Evolutionary conservation across 1,140 invertebrate genomes (phyloP), one percentile per base, ranked within the genome.

Genomic region (Dreissena polymorpha): DNA sequence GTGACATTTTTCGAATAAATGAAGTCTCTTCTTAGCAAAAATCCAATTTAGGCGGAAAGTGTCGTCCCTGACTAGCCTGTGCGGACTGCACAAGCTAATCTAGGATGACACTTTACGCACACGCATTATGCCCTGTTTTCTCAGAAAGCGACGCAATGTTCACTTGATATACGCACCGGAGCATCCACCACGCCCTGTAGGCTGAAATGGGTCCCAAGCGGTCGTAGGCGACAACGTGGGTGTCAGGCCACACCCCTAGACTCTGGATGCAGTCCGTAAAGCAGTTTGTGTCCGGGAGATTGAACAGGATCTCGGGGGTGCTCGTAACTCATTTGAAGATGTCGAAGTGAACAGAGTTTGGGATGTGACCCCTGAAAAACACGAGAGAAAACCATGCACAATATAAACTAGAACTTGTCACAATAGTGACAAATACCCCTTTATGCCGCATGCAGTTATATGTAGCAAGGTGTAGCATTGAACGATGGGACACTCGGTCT

Each of bases 221-320:
- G 68, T 91, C 90, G 79, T 91, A 91, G 3, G 86, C 86, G 21
- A 91, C 81, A 27, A 91, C 78, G 76, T 91, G 90, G 0, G 88
- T 90, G 77, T 89, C 65, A 50, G 86, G 80, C 39, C 77, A 82
- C 27, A 91, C 83, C 0, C 90, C 91, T 12, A 91, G 69, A 74
- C 77, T 76, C 64, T 89, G 85, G 10, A 90, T 80, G 70, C 89
- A 89, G 14, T 90, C 86, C 51, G 87, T 86, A 57, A 90, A 90
- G n/a, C 85, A 78, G 27, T 90, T 87, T 8, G 72, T 25, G 27
- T 90, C 86, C 14, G 89, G 89, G 21, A 91, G 64, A 49, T 87
- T 87, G 12, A 72, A 64, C 0, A 80, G 85, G 21, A 90, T 85
- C 12, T 67, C 39, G 53, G 83, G 64, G 0, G 86, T 88, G 6